These are phyloP conservation scores for Dasyurus viverrinus DNA, from an alignment of 2,113 vertebrate genomes.

Conservation along the genomic window DNA sequence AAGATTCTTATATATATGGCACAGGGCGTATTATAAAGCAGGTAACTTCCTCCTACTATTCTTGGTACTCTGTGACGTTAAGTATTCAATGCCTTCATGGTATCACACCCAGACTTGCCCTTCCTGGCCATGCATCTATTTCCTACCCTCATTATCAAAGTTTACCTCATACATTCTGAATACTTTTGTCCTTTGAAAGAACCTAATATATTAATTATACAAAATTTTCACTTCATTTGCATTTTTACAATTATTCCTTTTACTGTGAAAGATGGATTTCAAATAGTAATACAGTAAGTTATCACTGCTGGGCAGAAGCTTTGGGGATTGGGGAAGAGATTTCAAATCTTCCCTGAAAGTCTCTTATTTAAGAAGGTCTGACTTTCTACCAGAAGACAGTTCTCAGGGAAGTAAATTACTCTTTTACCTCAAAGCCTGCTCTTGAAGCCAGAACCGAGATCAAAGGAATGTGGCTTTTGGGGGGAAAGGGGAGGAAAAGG, in stretches of 20 bases:
- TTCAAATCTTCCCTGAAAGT: not conserved
- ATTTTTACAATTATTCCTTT: not conserved
- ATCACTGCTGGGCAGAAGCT: not conserved
- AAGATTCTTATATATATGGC: not conserved
- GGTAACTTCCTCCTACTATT: not conserved
- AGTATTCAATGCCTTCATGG: not conserved
- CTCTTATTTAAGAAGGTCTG: not conserved
- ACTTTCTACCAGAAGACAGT: not conserved
- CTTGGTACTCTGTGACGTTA: not conserved
- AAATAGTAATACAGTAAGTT: not conserved
- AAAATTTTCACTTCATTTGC: not conserved
- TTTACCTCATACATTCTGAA: not conserved
- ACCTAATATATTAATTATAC: not conserved
- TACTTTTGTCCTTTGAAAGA: not conserved
- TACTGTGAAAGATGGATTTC: constrained; percentile 23
- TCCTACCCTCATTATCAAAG: not conserved
- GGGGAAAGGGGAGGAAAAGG: not conserved
- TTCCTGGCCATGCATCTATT: not conserved
- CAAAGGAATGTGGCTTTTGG: not conserved
- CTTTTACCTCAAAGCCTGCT: not conserved
- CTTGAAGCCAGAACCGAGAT: constrained; percentile 34
- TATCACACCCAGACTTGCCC: not conserved
- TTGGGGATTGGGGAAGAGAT: not conserved
- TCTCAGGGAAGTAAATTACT: not conserved
- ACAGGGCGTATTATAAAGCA: not conserved